Evolutionary conservation across 2,888 invertebrate genomes (phyloP), one percentile per base, ranked within the genome.

Genomic region (Pseudeuparius sepicola): DNA sequence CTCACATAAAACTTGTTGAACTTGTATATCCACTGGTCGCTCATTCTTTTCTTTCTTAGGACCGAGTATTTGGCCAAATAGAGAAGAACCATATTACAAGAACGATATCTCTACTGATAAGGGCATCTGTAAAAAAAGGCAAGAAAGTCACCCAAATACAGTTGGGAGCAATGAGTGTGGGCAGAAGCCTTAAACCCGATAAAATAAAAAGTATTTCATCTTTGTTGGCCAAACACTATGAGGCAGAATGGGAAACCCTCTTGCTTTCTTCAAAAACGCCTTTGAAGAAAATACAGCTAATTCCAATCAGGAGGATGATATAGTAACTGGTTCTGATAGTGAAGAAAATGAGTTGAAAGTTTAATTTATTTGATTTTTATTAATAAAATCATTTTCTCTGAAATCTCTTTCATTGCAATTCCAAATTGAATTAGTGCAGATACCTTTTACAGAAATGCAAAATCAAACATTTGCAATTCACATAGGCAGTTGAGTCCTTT

Each of bases 81-180:
- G 31, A 35, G 38, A 34, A 28, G 37, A 37, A 42, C 14, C 33
- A 11, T 34, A 16, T 34, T 37, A 34, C 18, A 38, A 34, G 11
- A 37, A 32, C 17, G 35, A 42, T 24, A 27, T 36, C 34, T 11
- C 15, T 36, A 26, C 14, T 15, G 34, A 12, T 16, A 40, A 40
- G 15, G 27, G 40, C 32, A 37, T 40, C 16, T 35, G 35, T 33
- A 42, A 38, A 23, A n/a, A 42, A 30, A 27, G 31, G 30, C 15
- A 38, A 38, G 29, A 29, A 34, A 14, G 30, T 30, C 26, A 34
- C 25, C 14, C 30, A 38, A 30, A 37, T 34, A 23, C 29, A 34
- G 14, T 37, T 32, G 16, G 24, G 23, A 20, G 20, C 27, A 27
- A 17, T 29, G 37, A 24, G 29, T 37, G 37, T 37, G 24, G 32